Evolutionary conservation across 1,140 invertebrate genomes (phyloP).

Genomic region (Drosophila guanche): DNA sequence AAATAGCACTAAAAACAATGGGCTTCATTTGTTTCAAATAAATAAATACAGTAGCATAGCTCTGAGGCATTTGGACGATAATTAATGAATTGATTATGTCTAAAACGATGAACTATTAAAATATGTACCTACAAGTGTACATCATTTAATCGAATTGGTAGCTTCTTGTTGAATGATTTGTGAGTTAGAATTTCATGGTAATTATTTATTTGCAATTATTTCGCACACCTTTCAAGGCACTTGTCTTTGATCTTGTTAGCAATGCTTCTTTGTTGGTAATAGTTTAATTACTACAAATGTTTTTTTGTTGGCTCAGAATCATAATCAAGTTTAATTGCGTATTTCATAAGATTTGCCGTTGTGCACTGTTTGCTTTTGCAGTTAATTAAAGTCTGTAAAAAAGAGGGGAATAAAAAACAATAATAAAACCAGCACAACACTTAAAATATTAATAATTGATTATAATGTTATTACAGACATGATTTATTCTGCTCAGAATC

Average conservation of each 20-base stretch:
- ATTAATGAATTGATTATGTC: no score
- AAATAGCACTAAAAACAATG: no score
- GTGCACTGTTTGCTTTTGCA: slow-evolving; percentile 74
- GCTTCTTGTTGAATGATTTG: no score
- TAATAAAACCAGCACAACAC: slow-evolving; percentile 61
- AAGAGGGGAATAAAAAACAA: slow-evolving; percentile 28
- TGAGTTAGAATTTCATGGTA: no score
- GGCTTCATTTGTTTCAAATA: no score
- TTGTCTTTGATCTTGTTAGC: slow-evolving; percentile 44
- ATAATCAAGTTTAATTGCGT: slow-evolving; percentile 63
- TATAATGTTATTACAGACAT: slow-evolving; percentile 71
- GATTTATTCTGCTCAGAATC: slow-evolving; percentile 72
- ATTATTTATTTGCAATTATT: background rate
- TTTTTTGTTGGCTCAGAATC: slow-evolving; percentile 26
- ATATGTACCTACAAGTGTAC: no score
- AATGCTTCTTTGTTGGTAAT: slow-evolving; percentile 11
- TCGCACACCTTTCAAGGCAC: background rate
- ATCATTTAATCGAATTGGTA: no score
- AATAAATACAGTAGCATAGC: no score
- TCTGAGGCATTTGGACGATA: no score
- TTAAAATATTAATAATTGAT: slow-evolving; percentile 79
- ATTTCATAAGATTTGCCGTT: slow-evolving; percentile 74
- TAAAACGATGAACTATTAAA: no score
- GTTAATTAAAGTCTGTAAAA: slow-evolving; percentile 62
- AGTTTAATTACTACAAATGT: slow-evolving; percentile 10